Percentiles rank a stretch among this genome's conserved stretches.
These are phyloP conservation scores for Calidris pugnax DNA, from an alignment of 2,113 vertebrate genomes.

Conservation along the genomic window DNA sequence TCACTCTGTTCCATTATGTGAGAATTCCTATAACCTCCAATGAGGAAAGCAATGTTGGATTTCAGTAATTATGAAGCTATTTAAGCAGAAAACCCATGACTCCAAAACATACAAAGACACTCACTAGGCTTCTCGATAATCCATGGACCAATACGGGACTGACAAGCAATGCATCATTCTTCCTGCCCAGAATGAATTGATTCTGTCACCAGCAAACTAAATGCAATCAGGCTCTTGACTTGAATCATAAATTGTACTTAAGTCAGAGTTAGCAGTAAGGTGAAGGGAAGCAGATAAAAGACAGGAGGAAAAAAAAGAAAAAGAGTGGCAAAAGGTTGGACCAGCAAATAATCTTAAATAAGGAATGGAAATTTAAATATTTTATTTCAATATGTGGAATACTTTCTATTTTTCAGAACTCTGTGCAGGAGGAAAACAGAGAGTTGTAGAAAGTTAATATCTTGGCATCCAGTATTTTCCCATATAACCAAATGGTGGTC, in stretches of 20 bases:
- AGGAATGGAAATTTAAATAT: not conserved
- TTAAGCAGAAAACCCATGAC: not conserved
- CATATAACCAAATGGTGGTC: not conserved
- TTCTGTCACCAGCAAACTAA: slow-evolving; percentile 68
- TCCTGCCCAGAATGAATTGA: slow-evolving; percentile 40
- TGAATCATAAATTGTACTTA: slow-evolving; percentile 61
- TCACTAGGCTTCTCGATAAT: not conserved
- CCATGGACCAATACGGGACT: not conserved
- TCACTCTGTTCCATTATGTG: not conserved
- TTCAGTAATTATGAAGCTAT: not conserved
- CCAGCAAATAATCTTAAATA: not conserved
- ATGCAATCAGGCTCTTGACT: slow-evolving; percentile 67
- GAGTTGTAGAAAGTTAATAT: not conserved
- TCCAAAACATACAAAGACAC: not conserved
- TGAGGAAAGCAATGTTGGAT: not conserved
- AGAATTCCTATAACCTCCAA: not conserved
- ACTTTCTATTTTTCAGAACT: not conserved
- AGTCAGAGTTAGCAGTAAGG: slow-evolving; percentile 31
- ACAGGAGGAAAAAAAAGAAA: not conserved
- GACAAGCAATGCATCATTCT: slow-evolving; percentile 60
- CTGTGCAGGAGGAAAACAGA: not conserved
- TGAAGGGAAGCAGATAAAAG: not conserved
- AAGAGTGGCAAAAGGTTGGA: not conserved
- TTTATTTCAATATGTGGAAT: not conserved
- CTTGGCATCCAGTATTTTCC: not conserved